Percentiles rank a stretch among this genome's conserved stretches.
Evolutionary conservation across 2,797 vertebrate species (phyloP).

Genomic region (Sebastes miniatus): DNA sequence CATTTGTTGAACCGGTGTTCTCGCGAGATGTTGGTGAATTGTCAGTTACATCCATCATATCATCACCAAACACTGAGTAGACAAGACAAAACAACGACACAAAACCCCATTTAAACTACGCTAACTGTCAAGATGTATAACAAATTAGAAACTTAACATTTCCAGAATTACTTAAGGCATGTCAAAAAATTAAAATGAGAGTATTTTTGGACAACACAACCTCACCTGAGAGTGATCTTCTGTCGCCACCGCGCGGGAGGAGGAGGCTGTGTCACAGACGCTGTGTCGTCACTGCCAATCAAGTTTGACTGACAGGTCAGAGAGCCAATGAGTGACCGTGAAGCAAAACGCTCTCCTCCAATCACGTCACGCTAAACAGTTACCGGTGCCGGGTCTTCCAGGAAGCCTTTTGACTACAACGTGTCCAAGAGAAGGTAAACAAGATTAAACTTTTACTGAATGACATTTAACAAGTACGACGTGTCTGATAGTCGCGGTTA

Average conservation of each 20-base stretch:
- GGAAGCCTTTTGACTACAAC: conserved; percentile 11
- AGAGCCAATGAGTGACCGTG: conserved; percentile 43
- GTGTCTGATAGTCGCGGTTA: rapidly evolving
- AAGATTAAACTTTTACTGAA: not conserved
- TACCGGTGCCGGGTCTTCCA: not conserved
- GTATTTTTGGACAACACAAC: not conserved
- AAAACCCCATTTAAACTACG: not conserved
- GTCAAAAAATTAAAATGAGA: not conserved
- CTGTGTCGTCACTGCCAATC: conserved; percentile 1
- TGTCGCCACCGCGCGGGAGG: conserved; percentile 66
- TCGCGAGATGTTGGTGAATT: too few species aligned
- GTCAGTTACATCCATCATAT: not conserved
- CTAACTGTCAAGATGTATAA: not conserved
- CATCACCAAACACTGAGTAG: not conserved
- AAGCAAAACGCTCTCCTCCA: conserved; percentile 17
- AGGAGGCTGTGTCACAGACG: not conserved
- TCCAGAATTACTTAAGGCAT: rapidly evolving
- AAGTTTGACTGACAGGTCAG: conserved; percentile 15
- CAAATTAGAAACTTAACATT: not conserved
- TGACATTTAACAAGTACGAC: too few species aligned
- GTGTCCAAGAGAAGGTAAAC: conserved; percentile 68
- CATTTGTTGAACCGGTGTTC: too few species aligned
- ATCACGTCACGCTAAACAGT: conserved; percentile 21
- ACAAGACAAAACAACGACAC: not conserved
- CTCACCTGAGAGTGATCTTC: conserved; percentile 17